Evolutionary conservation across 2,888 invertebrate genomes (phyloP), one percentile per base, ranked within the genome.

Genomic region (Mesochorus sp.): DNA sequence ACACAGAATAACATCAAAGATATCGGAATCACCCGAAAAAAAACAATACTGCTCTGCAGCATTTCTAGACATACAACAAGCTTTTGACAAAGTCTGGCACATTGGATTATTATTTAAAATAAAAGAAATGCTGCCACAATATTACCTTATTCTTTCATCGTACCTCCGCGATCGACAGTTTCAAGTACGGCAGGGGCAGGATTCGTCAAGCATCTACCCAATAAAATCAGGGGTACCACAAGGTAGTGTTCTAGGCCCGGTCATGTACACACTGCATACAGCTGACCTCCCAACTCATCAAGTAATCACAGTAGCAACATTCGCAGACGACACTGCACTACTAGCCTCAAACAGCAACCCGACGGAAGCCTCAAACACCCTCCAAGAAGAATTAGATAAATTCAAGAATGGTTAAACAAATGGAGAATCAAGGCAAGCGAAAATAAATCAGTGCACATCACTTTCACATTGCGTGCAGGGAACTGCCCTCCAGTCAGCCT

Each of bases 11-110:
- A 42, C 51, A 4, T 49, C 39, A 28, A 61, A 67, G 37, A 85
- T 84, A n/a, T 49, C 62, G 42, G 12, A 64, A 12, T 42, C 66
- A 1, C 55, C 81, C 12, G 82, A 83, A 70, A 47, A 80, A 61
- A 80, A 81, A 44, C 79, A 26, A 68, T 76, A 80, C 17, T 84
- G 82, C 49, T 77, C 80, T 12, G 71, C 81, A 14, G 66, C 68
- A 0, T 82, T 83, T 51, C 66, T 81, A 26, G 82, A 84, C 34
- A 73, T 83, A 0, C 55, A 78, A 8, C 76, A 83, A 72, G 82
- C 82, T 4, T 83, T 83, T 53, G 83, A 83, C 51, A 82, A 80
- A 55, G 81, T 85, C 5, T 82, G 83, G 81, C 83, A 83, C 55
- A 42, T 68, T 34, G 83, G 82, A 3, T 68, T 81, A 28, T 68